Conservation (phyloP, 2,888 invertebrate species). For the Agrochola litura region DNA sequence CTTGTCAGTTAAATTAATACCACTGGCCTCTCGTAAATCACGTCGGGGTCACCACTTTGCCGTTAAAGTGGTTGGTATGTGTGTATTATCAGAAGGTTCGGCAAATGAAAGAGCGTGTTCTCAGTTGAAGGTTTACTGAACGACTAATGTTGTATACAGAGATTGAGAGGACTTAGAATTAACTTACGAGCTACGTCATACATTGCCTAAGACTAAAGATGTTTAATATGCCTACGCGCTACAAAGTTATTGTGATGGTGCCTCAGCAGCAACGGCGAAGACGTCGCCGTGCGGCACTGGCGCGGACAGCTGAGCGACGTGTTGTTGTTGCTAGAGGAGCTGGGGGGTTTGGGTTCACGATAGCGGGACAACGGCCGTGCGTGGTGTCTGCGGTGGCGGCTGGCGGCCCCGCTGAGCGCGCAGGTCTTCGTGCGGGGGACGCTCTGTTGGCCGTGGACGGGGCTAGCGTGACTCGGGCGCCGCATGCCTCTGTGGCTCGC, state of each 20-base stretch:
- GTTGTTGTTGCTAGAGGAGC: conserved; percentile 96
- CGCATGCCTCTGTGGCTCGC: conserved; percentile 98
- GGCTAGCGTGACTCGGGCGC: conserved; percentile 96
- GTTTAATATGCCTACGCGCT: no score
- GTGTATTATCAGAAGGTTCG: no score
- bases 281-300: conserved; percentile 83
- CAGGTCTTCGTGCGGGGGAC: conserved; percentile 97
- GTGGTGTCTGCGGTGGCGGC: conserved; percentile 97
- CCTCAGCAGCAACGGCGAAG: conserved; percentile 88
- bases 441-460: conserved; percentile 98
- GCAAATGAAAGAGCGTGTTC: no score
- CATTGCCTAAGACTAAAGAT: no score
- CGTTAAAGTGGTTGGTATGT: no score
- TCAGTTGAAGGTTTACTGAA: no score
- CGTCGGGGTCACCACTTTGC: no score
- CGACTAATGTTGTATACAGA: no score
- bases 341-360: conserved; percentile 99
- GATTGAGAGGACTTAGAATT: no score
- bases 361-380: conserved; percentile 99
- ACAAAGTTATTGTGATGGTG: conserved; percentile 82
- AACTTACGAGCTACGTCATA: no score
- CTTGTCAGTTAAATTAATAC: no score
- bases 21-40: no score
- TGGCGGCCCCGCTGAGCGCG: conserved; percentile 96
- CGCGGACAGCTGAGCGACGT: conserved; percentile 92